Evolutionary conservation across 1,140 invertebrate species (phyloP).

Genomic region (Asbolus verrucosus): DNA sequence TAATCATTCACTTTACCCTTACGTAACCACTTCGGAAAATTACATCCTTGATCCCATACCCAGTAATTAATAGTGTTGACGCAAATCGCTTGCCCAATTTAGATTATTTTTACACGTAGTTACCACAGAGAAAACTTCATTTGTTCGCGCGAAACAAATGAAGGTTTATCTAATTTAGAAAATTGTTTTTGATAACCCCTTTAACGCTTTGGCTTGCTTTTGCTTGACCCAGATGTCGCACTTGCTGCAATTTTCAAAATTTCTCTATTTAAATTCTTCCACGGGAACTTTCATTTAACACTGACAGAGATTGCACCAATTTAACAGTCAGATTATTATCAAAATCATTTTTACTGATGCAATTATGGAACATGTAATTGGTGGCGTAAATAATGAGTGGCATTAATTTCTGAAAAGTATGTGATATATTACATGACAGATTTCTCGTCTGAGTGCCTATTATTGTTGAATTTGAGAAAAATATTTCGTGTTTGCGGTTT

Average conservation of each 20-base stretch:
- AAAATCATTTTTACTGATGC: background rate
- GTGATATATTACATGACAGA: constrained; percentile 7
- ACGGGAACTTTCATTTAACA: constrained; percentile 8
- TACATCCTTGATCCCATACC: constrained; percentile 33
- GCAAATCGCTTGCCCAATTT: constrained; percentile 20
- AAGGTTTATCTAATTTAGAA: too few species aligned
- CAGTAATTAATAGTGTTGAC: constrained; percentile 17
- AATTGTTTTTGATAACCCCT: too few species aligned
- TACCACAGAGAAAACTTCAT: constrained; percentile 15
- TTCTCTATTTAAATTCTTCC: constrained; percentile 8
- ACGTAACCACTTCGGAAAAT: constrained; percentile 9
- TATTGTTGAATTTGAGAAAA: too few species aligned
- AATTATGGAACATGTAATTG: constrained; percentile 24
- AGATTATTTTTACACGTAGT: constrained; percentile 8
- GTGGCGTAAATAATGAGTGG: constrained; percentile 20
- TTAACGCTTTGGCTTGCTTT: too few species aligned
- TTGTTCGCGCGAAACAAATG: too few species aligned
- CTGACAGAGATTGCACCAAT: background rate
- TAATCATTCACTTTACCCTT: constrained; percentile 6
- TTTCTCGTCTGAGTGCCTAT: background rate
- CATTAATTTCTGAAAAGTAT: constrained; percentile 17
- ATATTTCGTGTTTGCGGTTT: too few species aligned
- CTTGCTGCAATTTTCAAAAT: constrained; percentile 22
- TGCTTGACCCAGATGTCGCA: too few species aligned
- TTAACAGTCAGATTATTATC: constrained; percentile 9